These are phyloP conservation scores for Calyptommatus sinebrachiatus DNA, from an alignment of 2,113 vertebrate species.

Conservation along the genomic window DNA sequence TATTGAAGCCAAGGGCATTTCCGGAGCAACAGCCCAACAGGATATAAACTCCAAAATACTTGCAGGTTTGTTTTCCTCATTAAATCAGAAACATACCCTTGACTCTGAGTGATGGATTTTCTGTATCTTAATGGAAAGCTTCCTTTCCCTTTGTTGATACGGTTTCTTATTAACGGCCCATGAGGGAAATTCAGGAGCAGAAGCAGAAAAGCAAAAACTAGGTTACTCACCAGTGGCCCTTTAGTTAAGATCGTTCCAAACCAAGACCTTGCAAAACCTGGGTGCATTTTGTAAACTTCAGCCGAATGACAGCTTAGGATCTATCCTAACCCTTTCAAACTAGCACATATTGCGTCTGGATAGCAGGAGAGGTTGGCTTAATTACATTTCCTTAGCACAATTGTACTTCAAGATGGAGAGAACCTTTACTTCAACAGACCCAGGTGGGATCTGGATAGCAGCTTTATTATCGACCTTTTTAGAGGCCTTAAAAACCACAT, in stretches of 20 bases:
- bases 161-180: background rate
- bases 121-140: conserved; percentile 6
- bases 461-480: background rate
- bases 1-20: no score
- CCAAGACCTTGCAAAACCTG: rapidly evolving
- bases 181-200: background rate
- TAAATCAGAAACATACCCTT: background rate
- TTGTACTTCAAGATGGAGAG: background rate
- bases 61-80: background rate
- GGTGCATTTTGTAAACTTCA: background rate
- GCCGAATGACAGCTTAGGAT: background rate
- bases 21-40: no score
- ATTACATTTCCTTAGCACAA: background rate
- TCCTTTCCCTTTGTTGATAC: rapidly evolving
- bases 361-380: background rate
- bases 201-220: background rate
- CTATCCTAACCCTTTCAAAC: conserved; percentile 1
- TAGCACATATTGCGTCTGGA: background rate
- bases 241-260: background rate
- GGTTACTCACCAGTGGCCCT: background rate
- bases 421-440: rapidly evolving
- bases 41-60: no score
- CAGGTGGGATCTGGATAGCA: background rate
- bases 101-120: background rate
- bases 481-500: background rate